Percentiles rank a stretch among this genome's conserved stretches.
Conservation (phyloP, 2,797 vertebrate species). For the Erithacus rubecula region DNA sequence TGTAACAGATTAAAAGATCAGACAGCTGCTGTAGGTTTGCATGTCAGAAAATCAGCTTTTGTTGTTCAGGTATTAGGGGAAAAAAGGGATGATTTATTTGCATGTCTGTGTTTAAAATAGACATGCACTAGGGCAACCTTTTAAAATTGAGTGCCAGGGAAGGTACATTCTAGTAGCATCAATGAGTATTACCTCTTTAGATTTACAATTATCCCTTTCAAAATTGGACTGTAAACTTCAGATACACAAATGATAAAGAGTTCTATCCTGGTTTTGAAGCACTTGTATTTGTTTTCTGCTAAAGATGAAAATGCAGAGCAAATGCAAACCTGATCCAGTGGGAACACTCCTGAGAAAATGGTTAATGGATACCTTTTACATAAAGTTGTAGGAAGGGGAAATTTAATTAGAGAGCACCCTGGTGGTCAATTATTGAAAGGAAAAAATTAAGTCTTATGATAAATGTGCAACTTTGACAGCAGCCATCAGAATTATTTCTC, state of each 20-base stretch:
- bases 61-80: not conserved
- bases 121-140: not conserved
- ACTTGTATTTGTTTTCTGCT: not conserved
- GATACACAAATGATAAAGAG: not conserved
- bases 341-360: not conserved
- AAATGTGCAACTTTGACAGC: not conserved
- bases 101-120: slow-evolving; percentile 15
- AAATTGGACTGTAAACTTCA: not conserved
- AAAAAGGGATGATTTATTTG: not conserved
- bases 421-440: not conserved
- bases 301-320: not conserved
- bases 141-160: not conserved
- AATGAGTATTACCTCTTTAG: not conserved
- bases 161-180: not conserved
- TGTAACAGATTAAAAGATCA: slow-evolving; percentile 54
- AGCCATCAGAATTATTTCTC: not conserved
- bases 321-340: not conserved
- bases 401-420: slow-evolving; percentile 32
- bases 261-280: not conserved
- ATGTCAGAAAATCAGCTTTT: slow-evolving; percentile 56
- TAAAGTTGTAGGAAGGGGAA: not conserved
- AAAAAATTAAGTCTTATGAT: not conserved
- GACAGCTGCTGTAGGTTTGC: slow-evolving; percentile 24
- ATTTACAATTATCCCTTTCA: not conserved
- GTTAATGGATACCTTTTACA: not conserved